Evolutionary conservation across 2,113 vertebrate genomes (phyloP).

Genomic region (Laticauda colubrina): DNA sequence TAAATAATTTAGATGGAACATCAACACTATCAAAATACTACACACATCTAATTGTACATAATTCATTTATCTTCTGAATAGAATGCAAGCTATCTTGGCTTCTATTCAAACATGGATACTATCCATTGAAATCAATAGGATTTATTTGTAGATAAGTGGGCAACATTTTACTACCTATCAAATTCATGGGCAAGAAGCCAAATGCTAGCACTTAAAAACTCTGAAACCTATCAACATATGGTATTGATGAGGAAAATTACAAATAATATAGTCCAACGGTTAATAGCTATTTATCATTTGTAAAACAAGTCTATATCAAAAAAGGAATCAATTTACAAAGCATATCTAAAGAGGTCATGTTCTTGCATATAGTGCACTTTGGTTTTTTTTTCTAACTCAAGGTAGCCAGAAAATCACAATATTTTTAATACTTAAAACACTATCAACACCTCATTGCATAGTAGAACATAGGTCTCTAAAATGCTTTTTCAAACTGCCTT

Average conservation of each 20-base stretch:
- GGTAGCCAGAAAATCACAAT: slow-evolving; percentile 28
- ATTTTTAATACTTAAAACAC: slow-evolving; percentile 16
- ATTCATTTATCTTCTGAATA: not conserved
- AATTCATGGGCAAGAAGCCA: not conserved
- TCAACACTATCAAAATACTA: slow-evolving; percentile 14
- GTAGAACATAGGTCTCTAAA: not conserved
- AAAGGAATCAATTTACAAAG: slow-evolving; percentile 34
- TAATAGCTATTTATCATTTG: not conserved
- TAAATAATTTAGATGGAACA: slow-evolving; percentile 33
- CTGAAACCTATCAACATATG: not conserved
- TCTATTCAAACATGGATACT: not conserved
- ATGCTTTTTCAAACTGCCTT: not conserved
- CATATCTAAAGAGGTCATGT: not conserved
- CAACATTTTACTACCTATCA: slow-evolving; percentile 1
- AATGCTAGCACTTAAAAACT: not conserved
- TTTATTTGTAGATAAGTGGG: not conserved
- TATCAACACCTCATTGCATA: not conserved
- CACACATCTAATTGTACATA: slow-evolving; percentile 15
- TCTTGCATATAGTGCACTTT: not conserved
- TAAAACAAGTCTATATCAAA: slow-evolving; percentile 3
- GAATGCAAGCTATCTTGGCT: not conserved
- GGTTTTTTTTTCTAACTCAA: not conserved
- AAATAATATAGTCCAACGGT: slow-evolving; percentile 24
- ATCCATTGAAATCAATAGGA: not conserved
- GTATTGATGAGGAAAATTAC: not conserved